Evolutionary conservation across 2,888 invertebrate genomes (phyloP).

Genomic region (Tolmerus cingulatus): DNA sequence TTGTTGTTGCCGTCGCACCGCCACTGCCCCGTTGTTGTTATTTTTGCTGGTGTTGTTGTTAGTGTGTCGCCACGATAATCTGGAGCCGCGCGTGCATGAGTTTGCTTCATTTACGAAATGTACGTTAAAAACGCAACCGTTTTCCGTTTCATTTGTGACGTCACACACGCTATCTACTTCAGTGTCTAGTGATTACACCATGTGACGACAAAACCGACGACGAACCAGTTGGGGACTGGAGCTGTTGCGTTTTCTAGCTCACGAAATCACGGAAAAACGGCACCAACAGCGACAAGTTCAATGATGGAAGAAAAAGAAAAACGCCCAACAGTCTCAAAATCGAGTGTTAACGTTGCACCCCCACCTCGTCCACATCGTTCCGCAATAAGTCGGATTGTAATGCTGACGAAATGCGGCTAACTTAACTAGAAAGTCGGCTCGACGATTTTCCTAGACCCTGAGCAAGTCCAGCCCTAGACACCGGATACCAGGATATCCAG

Average conservation of each 20-base stretch:
- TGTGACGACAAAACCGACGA: slow-evolving; percentile 22
- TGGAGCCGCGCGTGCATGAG: slow-evolving; percentile 46
- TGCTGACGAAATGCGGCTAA: not conserved
- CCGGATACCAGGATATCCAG: not conserved
- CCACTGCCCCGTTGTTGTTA: not conserved
- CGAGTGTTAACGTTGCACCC: not conserved
- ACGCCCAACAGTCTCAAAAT: not conserved
- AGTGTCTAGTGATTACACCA: slow-evolving; percentile 39
- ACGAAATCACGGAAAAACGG: slow-evolving; percentile 17
- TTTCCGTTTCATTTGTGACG: slow-evolving; percentile 49
- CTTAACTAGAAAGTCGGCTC: not conserved
- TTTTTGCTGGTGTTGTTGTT: not conserved
- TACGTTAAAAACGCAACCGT: slow-evolving; percentile 49
- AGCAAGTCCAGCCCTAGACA: not conserved
- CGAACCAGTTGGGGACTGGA: not conserved
- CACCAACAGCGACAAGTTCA: slow-evolving; percentile 18
- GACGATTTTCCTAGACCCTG: slow-evolving; percentile 2
- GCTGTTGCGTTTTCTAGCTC: slow-evolving; percentile 24
- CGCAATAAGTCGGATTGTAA: not conserved
- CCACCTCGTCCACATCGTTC: too few relatives aligned
- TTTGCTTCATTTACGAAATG: slow-evolving; percentile 48
- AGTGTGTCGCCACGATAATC: slow-evolving; percentile 32
- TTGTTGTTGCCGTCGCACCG: not conserved
- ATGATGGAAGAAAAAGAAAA: not conserved
- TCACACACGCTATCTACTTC: slow-evolving; percentile 48